Base-by-base conservation (phyloP, 2,113 vertebrate genomes). In the Zosterops lateralis region DNA sequence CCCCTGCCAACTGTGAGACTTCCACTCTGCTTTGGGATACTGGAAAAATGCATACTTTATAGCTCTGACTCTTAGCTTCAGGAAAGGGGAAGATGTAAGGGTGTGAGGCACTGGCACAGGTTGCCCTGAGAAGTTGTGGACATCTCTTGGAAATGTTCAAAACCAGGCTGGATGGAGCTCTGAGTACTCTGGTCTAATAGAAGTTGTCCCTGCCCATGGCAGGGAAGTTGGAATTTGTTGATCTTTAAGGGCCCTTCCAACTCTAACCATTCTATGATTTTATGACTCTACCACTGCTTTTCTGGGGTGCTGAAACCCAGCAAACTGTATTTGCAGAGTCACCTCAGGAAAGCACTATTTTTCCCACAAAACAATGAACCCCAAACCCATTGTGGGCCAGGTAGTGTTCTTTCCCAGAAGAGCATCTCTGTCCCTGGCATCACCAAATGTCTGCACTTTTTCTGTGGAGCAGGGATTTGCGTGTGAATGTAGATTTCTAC, bases 1-100 rank as follows among this genome's bases (percentile, higher is more conserved):
- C 67, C 32, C 12, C 16, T 85, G 36, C 17, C 34, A 36, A 25
- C 7, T 54, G 13, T 14, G 20, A 16, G 31, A 20, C 40, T 73
- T 50, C 57, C 8, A 34, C 26, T 79, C 17, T 72, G 38, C n/a
- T 84, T 65, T 45, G 62, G 26, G 14, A 38, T 36, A 17, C 42
- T 4, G 9, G 22, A 36, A 70, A 26, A 38, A n/a, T 1, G 0
- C 22, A 21, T 24, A 1, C 11, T 72, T 67, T 25, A 10, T 22
- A 68, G 15, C 10, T 88, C 44, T 81, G 87, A 29, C 21, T 61
- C 81, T 78, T 36, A 60, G 16, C 36, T 81, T 80, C n/a, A 57
- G n/a, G 36, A 56, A 51, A 6, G 31, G 20, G 17, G 18, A 50
- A 78, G 22, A 15, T 78, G 17, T 67, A 31, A 51, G 9, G 5